A percentile compares a stretch with the other conserved stretches of the same genome.
Conservation (phyloP, 2,797 vertebrate genomes). For the Manis crassicaudata region DNA sequence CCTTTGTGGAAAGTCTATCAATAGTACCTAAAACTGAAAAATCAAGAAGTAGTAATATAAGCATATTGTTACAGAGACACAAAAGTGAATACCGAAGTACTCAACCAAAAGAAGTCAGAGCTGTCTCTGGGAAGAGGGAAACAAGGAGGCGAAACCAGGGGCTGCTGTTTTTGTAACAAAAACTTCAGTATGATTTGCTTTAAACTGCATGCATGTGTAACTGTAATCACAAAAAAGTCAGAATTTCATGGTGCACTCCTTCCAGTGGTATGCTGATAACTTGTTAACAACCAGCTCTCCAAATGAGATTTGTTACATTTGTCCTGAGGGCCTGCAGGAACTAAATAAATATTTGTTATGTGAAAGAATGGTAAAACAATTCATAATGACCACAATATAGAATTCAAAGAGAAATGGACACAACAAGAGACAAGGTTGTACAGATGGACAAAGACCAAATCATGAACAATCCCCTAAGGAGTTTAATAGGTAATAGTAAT, state of each 20-base stretch:
- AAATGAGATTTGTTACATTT: neutral
- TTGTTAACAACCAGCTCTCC: neutral
- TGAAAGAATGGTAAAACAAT: neutral
- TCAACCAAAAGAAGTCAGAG: neutral
- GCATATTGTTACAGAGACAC: neutral
- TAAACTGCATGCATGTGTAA: neutral
- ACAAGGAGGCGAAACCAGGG: neutral
- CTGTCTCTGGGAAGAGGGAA: neutral
- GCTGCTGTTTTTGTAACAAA: neutral
- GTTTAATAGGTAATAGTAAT: neutral
- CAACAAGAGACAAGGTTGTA: neutral
- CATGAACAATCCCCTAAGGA: neutral
- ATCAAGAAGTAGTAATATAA: neutral
- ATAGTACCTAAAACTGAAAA: neutral
- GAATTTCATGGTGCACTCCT: neutral
- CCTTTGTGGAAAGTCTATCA: neutral
- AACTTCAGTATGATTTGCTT: neutral
- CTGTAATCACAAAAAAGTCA: neutral
- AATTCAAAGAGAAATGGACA: neutral
- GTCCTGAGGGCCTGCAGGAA: neutral
- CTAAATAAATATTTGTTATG: neutral
- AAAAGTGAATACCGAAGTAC: neutral
- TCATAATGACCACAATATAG: neutral
- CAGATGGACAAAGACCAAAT: neutral
- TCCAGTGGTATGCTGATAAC: neutral